A percentile compares a stretch with the other conserved stretches of the same genome.
These are phyloP conservation scores for Littorina saxatilis DNA, from an alignment of 1,140 invertebrate genomes.

Conservation along the genomic window DNA sequence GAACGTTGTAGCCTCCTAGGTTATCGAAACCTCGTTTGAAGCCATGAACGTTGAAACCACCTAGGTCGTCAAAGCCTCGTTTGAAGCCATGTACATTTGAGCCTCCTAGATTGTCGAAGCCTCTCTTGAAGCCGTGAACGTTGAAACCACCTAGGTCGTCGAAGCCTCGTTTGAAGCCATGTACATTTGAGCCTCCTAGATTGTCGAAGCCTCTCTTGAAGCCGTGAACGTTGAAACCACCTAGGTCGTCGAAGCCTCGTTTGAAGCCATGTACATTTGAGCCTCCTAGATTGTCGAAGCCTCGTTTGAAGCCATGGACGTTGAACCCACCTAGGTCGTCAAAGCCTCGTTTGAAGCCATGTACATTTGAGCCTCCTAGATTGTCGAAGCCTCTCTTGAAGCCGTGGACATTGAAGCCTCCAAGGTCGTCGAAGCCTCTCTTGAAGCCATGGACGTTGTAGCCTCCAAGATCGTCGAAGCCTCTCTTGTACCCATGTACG, in stretches of 20 bases:
- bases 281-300: constrained; percentile 32
- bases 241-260: constrained; percentile 31
- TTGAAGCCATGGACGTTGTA: constrained; percentile 20
- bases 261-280: constrained; percentile 37
- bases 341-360: constrained; percentile 33
- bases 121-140: constrained; percentile 36
- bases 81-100: constrained; percentile 37
- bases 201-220: constrained; percentile 36
- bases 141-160: constrained; percentile 35
- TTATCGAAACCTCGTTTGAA: constrained; percentile 36
- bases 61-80: constrained; percentile 24
- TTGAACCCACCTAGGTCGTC: constrained; percentile 30
- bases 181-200: constrained; percentile 31
- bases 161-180: constrained; percentile 36
- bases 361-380: constrained; percentile 29
- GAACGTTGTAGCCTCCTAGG: constrained; percentile 29
- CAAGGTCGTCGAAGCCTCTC: constrained; percentile 28
- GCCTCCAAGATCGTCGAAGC: constrained; percentile 31
- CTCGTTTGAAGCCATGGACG: constrained; percentile 37
- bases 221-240: constrained; percentile 34
- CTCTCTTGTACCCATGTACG: constrained; percentile 31
- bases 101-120: constrained; percentile 36
- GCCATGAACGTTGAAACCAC: constrained; percentile 32
- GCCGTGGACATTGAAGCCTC: constrained; percentile 29
- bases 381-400: constrained; percentile 34